Percentiles rank a stretch among this genome's conserved stretches.
Conservation (phyloP, 2,797 vertebrate species). For the Tenualosa ilisha region DNA sequence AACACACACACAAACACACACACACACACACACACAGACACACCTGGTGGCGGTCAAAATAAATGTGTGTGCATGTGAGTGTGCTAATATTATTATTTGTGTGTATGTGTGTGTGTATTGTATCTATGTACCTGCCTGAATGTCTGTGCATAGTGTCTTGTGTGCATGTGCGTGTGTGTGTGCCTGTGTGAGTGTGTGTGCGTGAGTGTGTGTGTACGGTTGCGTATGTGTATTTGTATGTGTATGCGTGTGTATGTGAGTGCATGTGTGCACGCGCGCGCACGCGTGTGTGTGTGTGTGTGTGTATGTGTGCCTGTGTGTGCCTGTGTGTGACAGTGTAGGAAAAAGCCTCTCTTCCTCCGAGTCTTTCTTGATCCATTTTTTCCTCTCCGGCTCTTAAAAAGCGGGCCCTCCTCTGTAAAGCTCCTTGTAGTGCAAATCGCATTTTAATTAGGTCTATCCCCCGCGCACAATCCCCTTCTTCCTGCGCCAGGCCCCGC, state of each 20-base stretch:
- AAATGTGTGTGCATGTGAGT: not conserved
- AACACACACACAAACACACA: constrained; percentile 14
- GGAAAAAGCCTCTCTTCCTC: not conserved
- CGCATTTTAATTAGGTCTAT: constrained; percentile 76
- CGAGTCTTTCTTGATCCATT: constrained; percentile 25
- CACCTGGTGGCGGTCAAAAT: not conserved
- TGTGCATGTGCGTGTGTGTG: not conserved
- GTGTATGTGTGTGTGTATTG: not conserved
- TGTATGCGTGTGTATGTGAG: not conserved
- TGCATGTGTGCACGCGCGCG: not conserved
- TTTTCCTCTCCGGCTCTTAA: constrained; percentile 43
- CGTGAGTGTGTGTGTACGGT: not conserved
- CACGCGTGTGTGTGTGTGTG: not conserved
- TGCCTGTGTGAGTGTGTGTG: not conserved
- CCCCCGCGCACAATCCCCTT: constrained; percentile 66
- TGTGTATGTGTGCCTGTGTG: not conserved
- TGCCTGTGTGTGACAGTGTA: not conserved
- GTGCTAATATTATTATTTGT: not conserved
- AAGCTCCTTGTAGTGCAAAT: constrained; percentile 71
- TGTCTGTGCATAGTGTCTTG: too few relatives aligned
- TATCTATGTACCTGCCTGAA: too few relatives aligned
- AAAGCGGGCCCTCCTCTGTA: constrained; percentile 49
- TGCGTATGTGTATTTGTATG: too few relatives aligned
- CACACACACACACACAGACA: constrained; percentile 15
- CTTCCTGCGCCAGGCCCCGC: constrained; percentile 46